These are phyloP conservation scores for Acleris emargana DNA, from an alignment of 2,888 invertebrate genomes.

Conservation along the genomic window DNA sequence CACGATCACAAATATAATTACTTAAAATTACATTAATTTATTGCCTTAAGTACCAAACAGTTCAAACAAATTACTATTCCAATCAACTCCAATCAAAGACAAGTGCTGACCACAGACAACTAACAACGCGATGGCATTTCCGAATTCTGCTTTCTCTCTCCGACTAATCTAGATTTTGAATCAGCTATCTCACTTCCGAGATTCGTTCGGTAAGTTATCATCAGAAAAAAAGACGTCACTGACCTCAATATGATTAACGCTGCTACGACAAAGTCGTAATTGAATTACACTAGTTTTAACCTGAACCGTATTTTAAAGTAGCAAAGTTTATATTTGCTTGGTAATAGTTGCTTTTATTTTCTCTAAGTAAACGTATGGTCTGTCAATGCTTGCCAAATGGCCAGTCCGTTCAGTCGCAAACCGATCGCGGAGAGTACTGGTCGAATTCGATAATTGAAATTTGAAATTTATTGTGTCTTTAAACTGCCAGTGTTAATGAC, in stretches of 20 bases:
- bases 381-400: slow-evolving; percentile 37
- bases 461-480: slow-evolving; percentile 19
- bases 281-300: background rate
- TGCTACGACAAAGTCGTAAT: slow-evolving; percentile 21
- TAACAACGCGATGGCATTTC: slow-evolving; percentile 46
- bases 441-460: slow-evolving; percentile 31
- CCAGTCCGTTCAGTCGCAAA: slow-evolving; percentile 28
- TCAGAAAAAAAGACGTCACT: slow-evolving; percentile 77
- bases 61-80: slow-evolving; percentile 13
- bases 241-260: slow-evolving; percentile 67
- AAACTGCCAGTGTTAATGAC: slow-evolving; percentile 19
- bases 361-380: slow-evolving; percentile 29
- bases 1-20: background rate
- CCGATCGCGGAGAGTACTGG: slow-evolving; percentile 30
- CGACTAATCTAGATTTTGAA: slow-evolving; percentile 42
- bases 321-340: slow-evolving; percentile 7
- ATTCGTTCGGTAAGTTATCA: slow-evolving; percentile 56
- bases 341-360: slow-evolving; percentile 18
- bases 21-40: background rate
- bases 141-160: slow-evolving; percentile 47
- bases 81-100: slow-evolving; percentile 40
- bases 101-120: slow-evolving; percentile 61
- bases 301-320: slow-evolving; percentile 1
- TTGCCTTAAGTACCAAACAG: background rate
- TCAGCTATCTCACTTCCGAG: slow-evolving; percentile 57